Evolutionary conservation across 2,888 invertebrate species (phyloP).

Genomic region (Scaptomyza cyrtandrae): DNA sequence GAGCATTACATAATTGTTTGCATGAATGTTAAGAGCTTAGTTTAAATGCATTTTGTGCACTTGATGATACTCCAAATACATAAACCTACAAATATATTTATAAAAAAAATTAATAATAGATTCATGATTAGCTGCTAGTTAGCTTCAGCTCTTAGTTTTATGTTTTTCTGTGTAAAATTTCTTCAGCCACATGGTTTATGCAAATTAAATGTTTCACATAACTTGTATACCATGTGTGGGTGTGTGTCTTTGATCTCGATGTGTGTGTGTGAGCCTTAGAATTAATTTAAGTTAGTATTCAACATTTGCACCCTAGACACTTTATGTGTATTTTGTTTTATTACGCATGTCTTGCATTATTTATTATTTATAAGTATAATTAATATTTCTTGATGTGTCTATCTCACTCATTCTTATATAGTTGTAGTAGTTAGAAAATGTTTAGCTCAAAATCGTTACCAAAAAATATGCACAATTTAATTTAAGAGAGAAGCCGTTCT

Average conservation of each 20-base stretch:
- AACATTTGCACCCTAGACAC: constrained; percentile 7
- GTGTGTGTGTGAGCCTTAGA: constrained; percentile 12
- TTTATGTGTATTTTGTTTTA: neutral
- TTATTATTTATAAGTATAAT: constrained; percentile 2
- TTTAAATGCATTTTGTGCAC: constrained; percentile 12
- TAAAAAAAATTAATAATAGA: constrained; percentile 1
- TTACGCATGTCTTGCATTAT: constrained; percentile 10
- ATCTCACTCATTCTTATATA: constrained; percentile 26
- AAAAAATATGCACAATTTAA: constrained; percentile 82
- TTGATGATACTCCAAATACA: constrained; percentile 8
- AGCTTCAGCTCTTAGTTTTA: constrained; percentile 5
- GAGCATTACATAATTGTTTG: constrained; percentile 17
- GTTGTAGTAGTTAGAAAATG: constrained; percentile 42
- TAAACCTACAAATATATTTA: neutral
- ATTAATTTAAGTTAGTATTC: constrained; percentile 17
- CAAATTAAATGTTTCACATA: constrained; percentile 65
- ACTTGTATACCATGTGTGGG: constrained; percentile 13
- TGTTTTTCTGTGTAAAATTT: constrained; percentile 17
- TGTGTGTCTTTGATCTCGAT: constrained; percentile 5
- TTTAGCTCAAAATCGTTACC: constrained; percentile 79
- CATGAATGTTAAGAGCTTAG: constrained; percentile 10
- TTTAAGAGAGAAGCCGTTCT: constrained; percentile 43
- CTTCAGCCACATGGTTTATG: constrained; percentile 74
- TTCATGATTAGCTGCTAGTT: constrained; percentile 7
- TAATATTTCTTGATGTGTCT: constrained; percentile 5